Base-by-base conservation (phyloP, 2,888 invertebrate genomes). In the Orthonevra nobilis region DNA sequence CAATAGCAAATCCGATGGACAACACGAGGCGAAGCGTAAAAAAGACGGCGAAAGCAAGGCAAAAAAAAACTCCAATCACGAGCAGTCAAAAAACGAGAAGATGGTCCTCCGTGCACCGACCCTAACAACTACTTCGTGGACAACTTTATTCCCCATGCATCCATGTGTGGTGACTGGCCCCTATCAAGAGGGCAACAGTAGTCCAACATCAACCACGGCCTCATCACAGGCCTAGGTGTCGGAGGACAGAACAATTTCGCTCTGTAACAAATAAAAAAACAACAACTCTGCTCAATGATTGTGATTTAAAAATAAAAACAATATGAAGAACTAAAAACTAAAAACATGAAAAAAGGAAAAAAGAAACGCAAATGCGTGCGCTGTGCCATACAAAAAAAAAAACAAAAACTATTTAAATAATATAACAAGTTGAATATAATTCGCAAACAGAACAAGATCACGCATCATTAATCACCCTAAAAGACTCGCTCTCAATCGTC, bases 141-240 rank as follows among this genome's bases (percentile, higher is more conserved):
- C 95, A 66, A 95, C 95, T 81, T 90, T 95, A 86, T 95, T 95
- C 89, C 95, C 95, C 73, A 95, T 94, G 94, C 94, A 94, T 87
- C 94, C 94, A 42, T 95, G 95, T 90, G 93, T 94, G 88, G 94
- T 95, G 84, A 95, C 95, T 81, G 95, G 95, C 82, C 94, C 95
- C 73, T 95, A 95, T 89, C 94, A 94, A 88, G 94, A 94, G 86
- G 91, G 91, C 83, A 89, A 87, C 86, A 88, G 87, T 86, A 88
- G 88, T 87, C 87, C 88, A 82, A 86, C 87, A 85, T 86, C 87
- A 84, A 87, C 88, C 82, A 86, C 86, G 38, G 81, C 81, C 54
- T 82, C 83, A 66, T 84, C 83, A 81, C 85, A 85, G 83, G 79
- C 79, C 72, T 72, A 73, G 72, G 79, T 72, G 70, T 73, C 81